Conservation (phyloP, 2,888 invertebrate genomes). For the Peribatodes rhomboidaria region DNA sequence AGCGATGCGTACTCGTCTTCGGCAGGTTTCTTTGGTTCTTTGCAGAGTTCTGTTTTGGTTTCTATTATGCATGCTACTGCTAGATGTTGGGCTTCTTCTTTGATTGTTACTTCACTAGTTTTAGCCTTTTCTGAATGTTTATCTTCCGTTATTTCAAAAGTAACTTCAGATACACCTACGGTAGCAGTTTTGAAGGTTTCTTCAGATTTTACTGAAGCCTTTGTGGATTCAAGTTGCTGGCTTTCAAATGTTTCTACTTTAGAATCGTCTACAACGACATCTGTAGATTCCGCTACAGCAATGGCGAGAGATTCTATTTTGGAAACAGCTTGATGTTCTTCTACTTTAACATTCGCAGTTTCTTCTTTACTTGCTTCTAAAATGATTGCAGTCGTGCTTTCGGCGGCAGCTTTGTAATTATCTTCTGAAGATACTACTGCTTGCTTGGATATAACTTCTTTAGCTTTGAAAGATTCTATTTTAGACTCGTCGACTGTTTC, state of each 20-base stretch:
- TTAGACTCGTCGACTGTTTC: conserved; percentile 52
- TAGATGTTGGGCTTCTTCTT: conserved; percentile 37
- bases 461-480: conserved; percentile 47
- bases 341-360: conserved; percentile 32
- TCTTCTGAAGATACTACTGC: conserved; percentile 50
- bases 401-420: conserved; percentile 41
- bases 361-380: conserved; percentile 50
- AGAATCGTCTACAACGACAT: conserved; percentile 42
- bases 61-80: conserved; percentile 44
- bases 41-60: conserved; percentile 42
- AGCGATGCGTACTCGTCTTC: conserved; percentile 45
- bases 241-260: conserved; percentile 41
- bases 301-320: conserved; percentile 47
- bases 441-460: conserved; percentile 50
- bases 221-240: conserved; percentile 39
- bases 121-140: conserved; percentile 32
- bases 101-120: conserved; percentile 33
- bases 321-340: conserved; percentile 36
- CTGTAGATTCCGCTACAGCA: conserved; percentile 47
- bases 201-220: conserved; percentile 38
- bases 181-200: conserved; percentile 44
- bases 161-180: conserved; percentile 35
- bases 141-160: conserved; percentile 43
- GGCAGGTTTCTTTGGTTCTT: conserved; percentile 32
- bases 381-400: conserved; percentile 38